Percentiles rank a stretch among this genome's conserved stretches.
Evolutionary conservation across 1,140 invertebrate genomes (phyloP).

Genomic region (Philopotamus ludificatus): DNA sequence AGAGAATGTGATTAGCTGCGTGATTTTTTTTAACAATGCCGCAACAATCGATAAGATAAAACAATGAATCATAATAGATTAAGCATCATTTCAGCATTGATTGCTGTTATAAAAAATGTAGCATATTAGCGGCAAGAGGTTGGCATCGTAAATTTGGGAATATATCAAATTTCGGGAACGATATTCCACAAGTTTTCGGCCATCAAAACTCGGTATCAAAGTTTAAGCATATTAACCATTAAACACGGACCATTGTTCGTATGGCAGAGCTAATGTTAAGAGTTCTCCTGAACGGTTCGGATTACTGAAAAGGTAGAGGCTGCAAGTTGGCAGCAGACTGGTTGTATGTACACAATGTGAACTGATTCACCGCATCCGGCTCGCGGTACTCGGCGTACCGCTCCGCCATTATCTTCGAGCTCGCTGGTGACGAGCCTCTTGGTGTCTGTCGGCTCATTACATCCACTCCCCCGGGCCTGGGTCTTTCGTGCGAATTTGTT

Average conservation of each 20-base stretch:
- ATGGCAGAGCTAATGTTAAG: background rate
- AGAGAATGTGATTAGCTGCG: too few relatives aligned
- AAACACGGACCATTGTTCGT: background rate
- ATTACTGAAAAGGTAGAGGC: conserved; percentile 28
- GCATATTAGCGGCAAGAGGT: background rate
- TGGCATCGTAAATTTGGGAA: background rate
- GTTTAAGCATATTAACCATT: too few relatives aligned
- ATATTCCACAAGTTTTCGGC: too few relatives aligned
- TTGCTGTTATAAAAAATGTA: too few relatives aligned
- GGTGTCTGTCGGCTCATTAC: background rate
- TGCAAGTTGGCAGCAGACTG: conserved; percentile 10
- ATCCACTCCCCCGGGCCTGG: background rate
- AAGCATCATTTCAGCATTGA: too few relatives aligned
- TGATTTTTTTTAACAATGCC: too few relatives aligned
- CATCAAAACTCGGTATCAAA: too few relatives aligned
- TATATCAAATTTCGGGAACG: background rate
- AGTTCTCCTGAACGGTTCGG: background rate
- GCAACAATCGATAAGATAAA: too few relatives aligned
- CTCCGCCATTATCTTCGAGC: background rate
- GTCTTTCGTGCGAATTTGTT: background rate
- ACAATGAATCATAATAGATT: too few relatives aligned
- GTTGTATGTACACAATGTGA: conserved; percentile 24
- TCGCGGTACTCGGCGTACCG: background rate
- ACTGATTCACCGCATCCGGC: conserved; percentile 4
- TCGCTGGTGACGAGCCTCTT: background rate